Evolutionary conservation across 2,888 invertebrate genomes (phyloP), one percentile per base, ranked within the genome.

Genomic region (Amphipyra berbera): DNA sequence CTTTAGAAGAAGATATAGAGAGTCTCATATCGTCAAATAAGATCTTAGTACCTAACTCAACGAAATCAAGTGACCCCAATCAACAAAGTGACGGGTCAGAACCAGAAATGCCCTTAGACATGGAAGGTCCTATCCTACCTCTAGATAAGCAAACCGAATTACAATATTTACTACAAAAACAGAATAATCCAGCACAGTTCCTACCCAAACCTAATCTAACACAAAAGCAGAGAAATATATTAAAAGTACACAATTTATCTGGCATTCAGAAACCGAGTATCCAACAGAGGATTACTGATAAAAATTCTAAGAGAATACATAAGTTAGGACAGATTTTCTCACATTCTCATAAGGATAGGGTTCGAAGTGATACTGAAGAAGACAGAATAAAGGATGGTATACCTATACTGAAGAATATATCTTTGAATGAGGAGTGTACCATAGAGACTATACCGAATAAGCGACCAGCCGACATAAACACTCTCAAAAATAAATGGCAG

Each of bases 341-440:
- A 4, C 88, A 90, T 6, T 7, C 6, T 7, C 30, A 6, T 7
- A 92, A 90, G 53, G 93, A 93, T 0, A 92, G 87, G 60, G 35
- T 73, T 0, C 67, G 75, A 0, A 88, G 83, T 0, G 87, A 88
- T 1, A 65, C 82, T 6, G 88, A 89, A 42, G 93, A 93, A 9
- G 92, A 94, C 0, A 87, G 82, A 65, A 37, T 80, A 0, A 88
- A 80, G 35, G 94, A 93, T 14, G 79, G 84, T 0, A 70, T 85
- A 0, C 83, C 88, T 0, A 66, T 90, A 1, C 70, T 91, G 8
- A 91, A 91, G 64, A 95, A 95, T 54, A 91, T 96, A 10, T 89
- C 95, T 0, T 89, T 96, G 57, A 96, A 95, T 45, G 96, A 96
- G 27, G 96, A 96, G 70, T 96, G 96, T 59, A 96, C 96, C 0